phyloP scores from a whole-genome alignment of 2,797 vertebrate genomes.

The Eidolon dupreanum region DNA sequence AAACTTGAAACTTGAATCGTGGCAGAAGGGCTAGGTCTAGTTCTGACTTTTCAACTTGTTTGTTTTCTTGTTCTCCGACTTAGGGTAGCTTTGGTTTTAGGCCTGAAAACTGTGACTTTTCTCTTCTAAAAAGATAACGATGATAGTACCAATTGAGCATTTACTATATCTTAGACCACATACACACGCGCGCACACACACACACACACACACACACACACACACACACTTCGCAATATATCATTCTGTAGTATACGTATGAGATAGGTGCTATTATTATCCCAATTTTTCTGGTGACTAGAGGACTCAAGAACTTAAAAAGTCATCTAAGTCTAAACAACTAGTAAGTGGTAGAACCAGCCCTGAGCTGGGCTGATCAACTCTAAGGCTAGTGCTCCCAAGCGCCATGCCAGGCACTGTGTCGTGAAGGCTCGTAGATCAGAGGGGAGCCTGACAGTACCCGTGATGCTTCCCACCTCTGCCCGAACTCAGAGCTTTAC shows the following conservation, averaged over 20 bases:
- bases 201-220: background rate
- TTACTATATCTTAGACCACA: background rate
- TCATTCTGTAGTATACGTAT: background rate
- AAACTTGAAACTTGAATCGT: background rate
- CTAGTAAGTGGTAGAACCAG: background rate
- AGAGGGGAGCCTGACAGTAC: rapidly evolving
- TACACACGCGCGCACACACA: no score
- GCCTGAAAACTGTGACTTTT: background rate
- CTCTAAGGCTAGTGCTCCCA: no score
- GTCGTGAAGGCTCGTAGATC: background rate
- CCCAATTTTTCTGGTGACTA: background rate
- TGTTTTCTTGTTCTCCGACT: background rate
- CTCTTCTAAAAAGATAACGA: background rate
- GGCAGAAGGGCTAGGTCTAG: background rate
- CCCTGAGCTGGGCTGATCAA: background rate
- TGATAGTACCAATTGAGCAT: background rate
- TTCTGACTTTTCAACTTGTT: background rate
- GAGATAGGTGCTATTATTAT: no score
- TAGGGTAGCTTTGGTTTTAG: background rate
- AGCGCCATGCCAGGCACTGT: rapidly evolving
- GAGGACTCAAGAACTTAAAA: background rate
- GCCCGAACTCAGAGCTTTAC: background rate
- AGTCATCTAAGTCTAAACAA: background rate
- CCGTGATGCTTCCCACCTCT: background rate
- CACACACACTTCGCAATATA: background rate